phyloP scores from a whole-genome alignment of 1,140 invertebrate species.

The Pogonognathellus flavescens region DNA sequence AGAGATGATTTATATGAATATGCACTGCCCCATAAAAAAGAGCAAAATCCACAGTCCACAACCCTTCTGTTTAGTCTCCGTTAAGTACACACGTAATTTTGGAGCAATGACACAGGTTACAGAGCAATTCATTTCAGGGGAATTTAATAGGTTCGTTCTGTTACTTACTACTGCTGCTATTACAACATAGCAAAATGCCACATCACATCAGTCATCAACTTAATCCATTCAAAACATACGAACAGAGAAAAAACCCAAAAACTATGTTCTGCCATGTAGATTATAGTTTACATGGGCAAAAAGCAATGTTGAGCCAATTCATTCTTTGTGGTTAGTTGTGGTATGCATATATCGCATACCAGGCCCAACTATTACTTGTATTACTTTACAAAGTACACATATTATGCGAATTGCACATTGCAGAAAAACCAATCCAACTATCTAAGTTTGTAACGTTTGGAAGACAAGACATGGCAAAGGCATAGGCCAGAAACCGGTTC shows the following conservation, averaged over 20 bases:
- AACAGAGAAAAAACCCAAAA: not conserved
- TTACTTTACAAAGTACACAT: no score
- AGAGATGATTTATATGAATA: not conserved
- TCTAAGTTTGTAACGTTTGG: not conserved
- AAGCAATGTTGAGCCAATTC: constrained; percentile 8
- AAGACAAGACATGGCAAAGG: constrained; percentile 1
- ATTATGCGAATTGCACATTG: not conserved
- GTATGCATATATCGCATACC: not conserved
- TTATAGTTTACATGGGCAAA: not conserved
- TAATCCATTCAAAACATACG: not conserved
- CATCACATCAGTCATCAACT: not conserved
- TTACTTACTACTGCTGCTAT: no score
- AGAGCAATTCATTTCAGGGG: constrained; percentile 17
- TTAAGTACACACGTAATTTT: constrained; percentile 13
- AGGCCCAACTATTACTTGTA: no score
- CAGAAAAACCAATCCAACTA: constrained; percentile 2
- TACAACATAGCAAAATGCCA: not conserved
- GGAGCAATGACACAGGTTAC: constrained; percentile 36
- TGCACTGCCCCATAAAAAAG: not conserved
- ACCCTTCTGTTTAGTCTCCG: not conserved
- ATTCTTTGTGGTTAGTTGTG: constrained; percentile 17
- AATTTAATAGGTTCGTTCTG: not conserved
- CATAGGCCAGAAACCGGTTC: constrained; percentile 38
- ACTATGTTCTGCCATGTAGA: not conserved
- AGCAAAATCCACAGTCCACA: constrained; percentile 6